Conservation (phyloP, 2,113 vertebrate species). For the Ibidorhyncha struthersii region DNA sequence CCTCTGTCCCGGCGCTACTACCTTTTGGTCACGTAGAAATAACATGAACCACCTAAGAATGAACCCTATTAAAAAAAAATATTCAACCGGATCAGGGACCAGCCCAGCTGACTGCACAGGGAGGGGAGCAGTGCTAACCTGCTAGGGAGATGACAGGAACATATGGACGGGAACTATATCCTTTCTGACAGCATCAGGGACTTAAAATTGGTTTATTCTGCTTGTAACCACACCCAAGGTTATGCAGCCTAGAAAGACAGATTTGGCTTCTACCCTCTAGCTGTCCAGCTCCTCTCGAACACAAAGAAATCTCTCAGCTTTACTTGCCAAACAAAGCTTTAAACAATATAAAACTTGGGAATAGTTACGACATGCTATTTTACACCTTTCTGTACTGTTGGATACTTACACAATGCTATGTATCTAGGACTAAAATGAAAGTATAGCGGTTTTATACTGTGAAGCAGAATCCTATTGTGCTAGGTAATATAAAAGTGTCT, state of each 20-base stretch:
- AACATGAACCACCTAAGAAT: not conserved
- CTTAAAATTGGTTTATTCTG: not conserved
- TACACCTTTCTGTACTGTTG: not conserved
- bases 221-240: not conserved
- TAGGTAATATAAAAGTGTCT: not conserved
- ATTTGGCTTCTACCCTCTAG: not conserved
- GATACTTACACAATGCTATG: accelerated
- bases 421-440: not conserved
- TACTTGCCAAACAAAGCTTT: not conserved
- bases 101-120: not conserved
- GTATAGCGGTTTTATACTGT: accelerated
- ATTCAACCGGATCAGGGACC: not conserved
- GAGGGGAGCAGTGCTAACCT: not conserved
- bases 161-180: not conserved
- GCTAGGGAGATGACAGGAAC: not conserved
- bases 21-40: not conserved
- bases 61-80: not conserved
- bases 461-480: not conserved
- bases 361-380: not conserved
- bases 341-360: not conserved
- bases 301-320: not conserved
- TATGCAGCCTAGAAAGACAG: not conserved
- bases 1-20: not conserved
- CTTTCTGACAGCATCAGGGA: not conserved
- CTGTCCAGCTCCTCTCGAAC: not conserved